These are phyloP conservation scores for Parazoanthus darwini DNA, from an alignment of 92 coral and sea anemone genomes.

Conservation along the genomic window DNA sequence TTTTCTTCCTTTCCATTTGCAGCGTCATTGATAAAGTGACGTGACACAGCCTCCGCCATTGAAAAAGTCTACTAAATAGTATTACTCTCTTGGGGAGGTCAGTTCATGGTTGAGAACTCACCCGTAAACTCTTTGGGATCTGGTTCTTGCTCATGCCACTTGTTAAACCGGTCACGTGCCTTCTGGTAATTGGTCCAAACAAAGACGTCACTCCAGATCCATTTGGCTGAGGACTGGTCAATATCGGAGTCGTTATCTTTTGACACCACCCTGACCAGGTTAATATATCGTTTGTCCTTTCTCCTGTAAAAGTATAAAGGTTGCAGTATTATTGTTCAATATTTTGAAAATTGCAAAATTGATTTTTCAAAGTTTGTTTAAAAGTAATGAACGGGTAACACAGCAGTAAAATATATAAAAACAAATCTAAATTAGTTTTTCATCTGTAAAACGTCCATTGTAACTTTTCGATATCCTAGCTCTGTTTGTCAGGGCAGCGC, in stretches of 20 bases:
- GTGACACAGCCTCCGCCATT: too few relatives aligned
- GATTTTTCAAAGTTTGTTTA: too few relatives aligned
- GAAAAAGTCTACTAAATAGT: background rate
- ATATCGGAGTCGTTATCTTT: constrained; percentile 26
- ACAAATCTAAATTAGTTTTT: too few relatives aligned
- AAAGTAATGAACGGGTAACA: too few relatives aligned
- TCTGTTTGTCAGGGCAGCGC: too few relatives aligned
- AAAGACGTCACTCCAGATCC: constrained; percentile 43
- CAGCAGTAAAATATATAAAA: too few relatives aligned
- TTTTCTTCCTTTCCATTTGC: too few relatives aligned
- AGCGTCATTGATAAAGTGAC: too few relatives aligned
- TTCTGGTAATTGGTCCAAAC: constrained; percentile 21
- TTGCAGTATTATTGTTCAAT: background rate
- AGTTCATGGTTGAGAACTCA: background rate
- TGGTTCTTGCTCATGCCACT: constrained; percentile 24
- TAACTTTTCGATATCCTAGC: too few relatives aligned
- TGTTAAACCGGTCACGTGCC: constrained; percentile 33
- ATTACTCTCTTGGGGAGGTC: background rate
- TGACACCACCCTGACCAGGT: constrained; percentile 35
- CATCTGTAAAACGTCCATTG: too few relatives aligned
- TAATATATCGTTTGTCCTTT: constrained; percentile 19
- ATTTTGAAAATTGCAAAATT: too few relatives aligned
- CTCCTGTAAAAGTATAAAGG: background rate
- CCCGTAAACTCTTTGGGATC: constrained; percentile 16
- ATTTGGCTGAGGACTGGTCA: constrained; percentile 28